Conservation (phyloP, 2,113 vertebrate species). For the Campylomormyrus numenius region DNA sequence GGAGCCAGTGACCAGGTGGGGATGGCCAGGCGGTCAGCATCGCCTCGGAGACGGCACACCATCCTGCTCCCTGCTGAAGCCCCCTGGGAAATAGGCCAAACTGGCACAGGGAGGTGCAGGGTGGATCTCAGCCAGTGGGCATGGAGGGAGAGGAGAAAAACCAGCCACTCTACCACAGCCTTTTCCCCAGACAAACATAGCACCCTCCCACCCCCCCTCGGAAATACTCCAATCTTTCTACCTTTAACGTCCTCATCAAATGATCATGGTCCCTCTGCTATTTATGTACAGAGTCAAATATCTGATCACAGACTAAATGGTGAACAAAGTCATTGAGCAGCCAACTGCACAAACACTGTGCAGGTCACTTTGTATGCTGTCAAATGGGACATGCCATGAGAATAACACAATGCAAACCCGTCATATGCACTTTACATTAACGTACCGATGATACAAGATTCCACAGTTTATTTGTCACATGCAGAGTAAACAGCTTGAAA, state of each 20-base stretch:
- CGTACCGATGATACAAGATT: neutral
- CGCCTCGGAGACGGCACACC: neutral
- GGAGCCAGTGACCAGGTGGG: neutral
- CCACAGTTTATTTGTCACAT: neutral
- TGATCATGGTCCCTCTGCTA: neutral
- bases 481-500: neutral
- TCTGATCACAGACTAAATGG: neutral
- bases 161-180: neutral
- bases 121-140: neutral
- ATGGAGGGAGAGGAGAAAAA: neutral
- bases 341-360: neutral
- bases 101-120: neutral
- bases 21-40: neutral
- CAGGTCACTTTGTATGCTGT: neutral
- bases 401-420: neutral
- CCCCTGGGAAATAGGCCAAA: neutral
- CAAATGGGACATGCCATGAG: neutral
- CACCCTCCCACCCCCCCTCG: neutral
- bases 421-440: neutral
- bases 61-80: neutral
- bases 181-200: neutral
- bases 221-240: neutral
- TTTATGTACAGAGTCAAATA: neutral
- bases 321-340: neutral
- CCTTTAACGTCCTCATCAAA: neutral